A percentile compares a stretch with the other conserved stretches of the same genome.
phyloP scores from a whole-genome alignment of 2,888 invertebrate species.

The Agrotis puta region DNA sequence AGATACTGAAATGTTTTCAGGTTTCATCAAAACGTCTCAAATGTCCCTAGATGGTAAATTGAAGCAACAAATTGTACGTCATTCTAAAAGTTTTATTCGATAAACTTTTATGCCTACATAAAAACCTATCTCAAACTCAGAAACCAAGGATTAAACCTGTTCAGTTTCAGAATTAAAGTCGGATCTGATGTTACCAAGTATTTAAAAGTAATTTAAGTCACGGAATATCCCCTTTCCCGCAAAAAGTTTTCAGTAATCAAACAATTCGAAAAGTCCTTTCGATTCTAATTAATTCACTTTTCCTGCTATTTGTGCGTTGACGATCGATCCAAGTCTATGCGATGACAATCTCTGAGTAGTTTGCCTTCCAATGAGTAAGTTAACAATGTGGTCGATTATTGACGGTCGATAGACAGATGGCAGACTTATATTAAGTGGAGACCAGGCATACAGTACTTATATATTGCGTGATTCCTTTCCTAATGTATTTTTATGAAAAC shows the following conservation, averaged over 20 bases:
- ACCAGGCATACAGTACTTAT: too few relatives aligned
- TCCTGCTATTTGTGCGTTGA: neutral
- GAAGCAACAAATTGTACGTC: conserved; percentile 12
- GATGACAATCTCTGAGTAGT: neutral
- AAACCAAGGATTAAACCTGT: neutral
- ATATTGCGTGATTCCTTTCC: too few relatives aligned
- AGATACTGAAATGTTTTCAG: neutral
- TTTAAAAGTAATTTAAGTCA: conserved; percentile 35
- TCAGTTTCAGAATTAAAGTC: neutral
- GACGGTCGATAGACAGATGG: too few relatives aligned
- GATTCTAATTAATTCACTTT: conserved; percentile 20
- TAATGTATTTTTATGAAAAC: too few relatives aligned
- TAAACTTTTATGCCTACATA: neutral
- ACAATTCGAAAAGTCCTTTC: conserved; percentile 15
- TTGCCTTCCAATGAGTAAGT: neutral
- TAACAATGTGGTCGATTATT: neutral
- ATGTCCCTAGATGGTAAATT: neutral
- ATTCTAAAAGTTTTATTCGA: conserved; percentile 5
- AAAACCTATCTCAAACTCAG: neutral
- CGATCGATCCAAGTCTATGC: neutral
- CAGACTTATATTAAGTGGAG: too few relatives aligned
- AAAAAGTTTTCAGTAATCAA: conserved; percentile 27
- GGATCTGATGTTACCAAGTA: conserved; percentile 2
- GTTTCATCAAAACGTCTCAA: neutral
- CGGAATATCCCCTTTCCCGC: neutral